Percentiles rank a stretch among this genome's conserved stretches.
phyloP scores from a whole-genome alignment of 2,797 vertebrate genomes.

The Apogon hyalosoma region DNA sequence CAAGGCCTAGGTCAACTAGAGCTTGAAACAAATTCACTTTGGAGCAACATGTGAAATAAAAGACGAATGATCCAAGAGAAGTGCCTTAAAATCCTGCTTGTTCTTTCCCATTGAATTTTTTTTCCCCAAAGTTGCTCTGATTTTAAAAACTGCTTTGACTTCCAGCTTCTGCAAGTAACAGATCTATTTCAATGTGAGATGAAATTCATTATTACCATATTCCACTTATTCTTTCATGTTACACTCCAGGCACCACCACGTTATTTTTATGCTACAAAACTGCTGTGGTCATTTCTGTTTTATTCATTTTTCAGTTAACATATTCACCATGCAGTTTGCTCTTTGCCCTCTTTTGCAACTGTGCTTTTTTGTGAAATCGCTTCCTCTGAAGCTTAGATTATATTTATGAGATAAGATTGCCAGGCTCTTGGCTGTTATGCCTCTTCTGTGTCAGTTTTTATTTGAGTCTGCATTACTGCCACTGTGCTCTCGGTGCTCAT shows the following conservation, averaged over 20 bases:
- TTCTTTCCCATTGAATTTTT: not conserved
- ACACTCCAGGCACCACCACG: no score
- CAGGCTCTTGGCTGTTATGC: conserved; percentile 9
- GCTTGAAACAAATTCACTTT: conserved; percentile 10
- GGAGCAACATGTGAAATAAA: conserved; percentile 1
- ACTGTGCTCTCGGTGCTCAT: not conserved
- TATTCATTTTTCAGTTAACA: no score
- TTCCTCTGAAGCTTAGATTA: not conserved
- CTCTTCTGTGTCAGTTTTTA: conserved; percentile 23
- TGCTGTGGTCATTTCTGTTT: no score
- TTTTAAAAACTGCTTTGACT: no score
- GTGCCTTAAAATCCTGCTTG: not conserved
- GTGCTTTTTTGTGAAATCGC: not conserved
- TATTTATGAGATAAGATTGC: conserved; percentile 10
- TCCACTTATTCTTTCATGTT: no score
- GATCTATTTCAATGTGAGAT: no score
- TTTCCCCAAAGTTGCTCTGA: no score
- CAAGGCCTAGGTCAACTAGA: not conserved
- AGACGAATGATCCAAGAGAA: not conserved
- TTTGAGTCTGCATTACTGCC: conserved; percentile 31
- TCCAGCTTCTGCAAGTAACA: no score
- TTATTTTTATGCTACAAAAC: no score
- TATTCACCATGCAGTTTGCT: not conserved
- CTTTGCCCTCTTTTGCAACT: no score
- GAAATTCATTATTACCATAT: no score